Evolutionary conservation across 64 coral and sea anemone genomes (phyloP), one percentile per base, ranked within the genome.

Genomic region (Porites australiensis): DNA sequence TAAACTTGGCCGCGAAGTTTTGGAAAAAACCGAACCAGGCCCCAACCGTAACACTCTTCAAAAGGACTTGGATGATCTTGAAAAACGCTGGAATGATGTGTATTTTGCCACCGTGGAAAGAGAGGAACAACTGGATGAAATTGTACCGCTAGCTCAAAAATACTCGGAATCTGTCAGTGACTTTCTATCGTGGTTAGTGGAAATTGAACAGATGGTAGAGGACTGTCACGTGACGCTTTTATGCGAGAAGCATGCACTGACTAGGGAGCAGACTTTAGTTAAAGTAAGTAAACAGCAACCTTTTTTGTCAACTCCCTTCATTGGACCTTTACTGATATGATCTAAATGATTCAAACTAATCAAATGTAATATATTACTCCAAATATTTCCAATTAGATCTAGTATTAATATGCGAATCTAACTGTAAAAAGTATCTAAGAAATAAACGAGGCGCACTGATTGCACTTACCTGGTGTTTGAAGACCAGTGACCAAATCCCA

Each of bases 131-230:
- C 94, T 98, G 5, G 96, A 98, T 7, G 91, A 98, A 47, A 61
- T 98, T 23, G 71, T 79, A 82, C 93, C 90, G 76, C 91, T 92
- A 55, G 94, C 94, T 43, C 90, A 98, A 77, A 92, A 88, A 19
- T 98, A 98, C 86, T 51, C 90, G 5, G 91, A 98, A 68, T 79
- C 60, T 12, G 87, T 90, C 1, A 87, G 86, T 73, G 87, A 90
- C 50, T 79, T 98, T 37, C 23, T 90, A 27, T 90, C 96, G 2
- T 86, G 88, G 66, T 48, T 97, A 69, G 70, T 51, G 14, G 95
- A 98, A 43, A 98, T 80, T n/a, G 95, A 98, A 19, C 90, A 98
- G 27, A 98, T 98, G 82, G 88, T 98, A 11, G 89, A 72, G 4
- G 95, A 98, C 48, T 98, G 84, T n/a, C 82, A 88, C 47, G 93